Base-by-base conservation (phyloP, 92 coral and sea anemone species). In the Epizoanthus illoricatus region DNA sequence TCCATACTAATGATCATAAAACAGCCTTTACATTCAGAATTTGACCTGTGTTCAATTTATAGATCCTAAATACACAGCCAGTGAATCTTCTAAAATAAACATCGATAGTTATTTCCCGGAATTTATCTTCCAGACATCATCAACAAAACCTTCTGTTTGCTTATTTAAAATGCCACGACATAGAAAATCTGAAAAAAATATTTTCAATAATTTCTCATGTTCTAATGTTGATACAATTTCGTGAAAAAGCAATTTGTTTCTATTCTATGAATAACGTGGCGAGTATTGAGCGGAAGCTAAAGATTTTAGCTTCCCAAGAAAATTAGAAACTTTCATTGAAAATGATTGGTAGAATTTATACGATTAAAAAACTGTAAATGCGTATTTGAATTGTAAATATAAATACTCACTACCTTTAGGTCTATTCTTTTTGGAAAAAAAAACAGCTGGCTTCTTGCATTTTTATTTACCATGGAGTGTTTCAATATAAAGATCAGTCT, bases 371-470 rank as follows among this genome's bases (percentile, higher is more conserved):
- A 54, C 16, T 49, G 16, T 52, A 52, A 40, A 19, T 45, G 42
- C n/a, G 67, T 42, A 18, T 42, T 20, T 12, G 57, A 60, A 18
- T 10, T 42, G 45, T 73, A 54, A 73, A 61, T n/a, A 62, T 60
- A 19, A 10, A 57, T 39, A 75, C 28, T 59, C 23, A 15, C 21
- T 78, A 70, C 23, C 59, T 17, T 23, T 78, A 41, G 12, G 3
- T 18, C 62, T 52, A 39, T 41, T 42, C 52, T 61, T 41, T 57
- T 4, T 43, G 21, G 2, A 36, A 17, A 75, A 41, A 39, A 19
- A 41, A 78, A 5, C 82, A 78, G 82, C 40, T 78, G 56, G 82
- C 71, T 62, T 33, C 5, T 62, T 4, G 45, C 19, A 61, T 28
- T 63, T 18, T 13, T 21, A 43, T 61, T 21, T 17, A 63, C 28